These are phyloP conservation scores for Microplitis demolitor DNA, from an alignment of 1,140 invertebrate species.

Conservation along the genomic window DNA sequence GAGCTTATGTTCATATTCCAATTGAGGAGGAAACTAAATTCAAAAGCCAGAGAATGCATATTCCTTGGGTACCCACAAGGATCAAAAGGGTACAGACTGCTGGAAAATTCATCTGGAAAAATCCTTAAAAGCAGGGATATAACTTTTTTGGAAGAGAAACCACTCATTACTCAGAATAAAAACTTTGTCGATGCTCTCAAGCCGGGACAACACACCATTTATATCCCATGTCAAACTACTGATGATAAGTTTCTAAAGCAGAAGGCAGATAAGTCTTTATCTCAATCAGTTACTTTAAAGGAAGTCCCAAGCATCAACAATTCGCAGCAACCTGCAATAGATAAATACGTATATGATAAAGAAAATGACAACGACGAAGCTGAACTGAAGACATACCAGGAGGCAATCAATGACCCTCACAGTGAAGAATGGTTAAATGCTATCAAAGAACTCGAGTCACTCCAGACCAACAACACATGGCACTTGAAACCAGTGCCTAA, in stretches of 20 bases:
- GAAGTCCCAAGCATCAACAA: too few species aligned
- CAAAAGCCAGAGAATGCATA: constrained; percentile 37
- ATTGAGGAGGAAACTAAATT: constrained; percentile 38
- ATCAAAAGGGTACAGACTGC: constrained; percentile 28
- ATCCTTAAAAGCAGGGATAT: constrained; percentile 21
- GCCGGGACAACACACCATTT: neutral
- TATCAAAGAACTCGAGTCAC: neutral
- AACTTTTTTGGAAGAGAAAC: neutral
- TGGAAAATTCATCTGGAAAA: neutral
- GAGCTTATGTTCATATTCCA: constrained; percentile 29
- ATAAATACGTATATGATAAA: neutral
- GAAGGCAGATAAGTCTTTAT: too few species aligned
- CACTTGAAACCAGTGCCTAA: neutral
- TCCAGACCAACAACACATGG: neutral
- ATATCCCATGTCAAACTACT: neutral
- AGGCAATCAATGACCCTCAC: neutral
- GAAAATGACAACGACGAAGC: neutral
- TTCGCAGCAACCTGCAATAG: neutral
- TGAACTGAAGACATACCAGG: neutral
- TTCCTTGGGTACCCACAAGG: constrained; percentile 40
- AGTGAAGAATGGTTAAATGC: neutral
- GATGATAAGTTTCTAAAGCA: too few species aligned
- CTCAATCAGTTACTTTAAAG: too few species aligned
- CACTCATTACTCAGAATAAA: neutral
- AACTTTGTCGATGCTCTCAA: neutral